Evolutionary conservation across 2,797 vertebrate genomes (phyloP).

Genomic region (Crax fasciolata): DNA sequence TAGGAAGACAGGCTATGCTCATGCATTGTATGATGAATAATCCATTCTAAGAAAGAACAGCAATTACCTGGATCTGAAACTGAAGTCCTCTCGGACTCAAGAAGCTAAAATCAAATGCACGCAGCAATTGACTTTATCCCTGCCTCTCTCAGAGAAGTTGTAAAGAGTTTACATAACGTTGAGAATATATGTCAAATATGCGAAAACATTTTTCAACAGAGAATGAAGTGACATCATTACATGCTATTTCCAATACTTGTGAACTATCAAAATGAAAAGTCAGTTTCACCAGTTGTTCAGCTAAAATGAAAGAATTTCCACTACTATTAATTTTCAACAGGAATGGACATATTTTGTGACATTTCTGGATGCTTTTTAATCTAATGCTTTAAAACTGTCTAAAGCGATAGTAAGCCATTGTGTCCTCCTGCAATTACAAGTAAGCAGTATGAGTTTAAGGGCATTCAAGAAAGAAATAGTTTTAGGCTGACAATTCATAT

Average conservation of each 20-base stretch:
- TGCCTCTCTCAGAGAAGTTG: background rate
- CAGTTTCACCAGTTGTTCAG: background rate
- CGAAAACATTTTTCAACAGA: background rate
- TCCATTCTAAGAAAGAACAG: background rate
- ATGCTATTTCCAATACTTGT: background rate
- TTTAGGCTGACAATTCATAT: background rate
- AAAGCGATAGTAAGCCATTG: background rate
- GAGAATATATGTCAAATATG: background rate
- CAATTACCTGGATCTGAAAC: background rate
- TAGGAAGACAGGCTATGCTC: background rate
- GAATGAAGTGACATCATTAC: background rate
- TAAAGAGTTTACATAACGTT: background rate
- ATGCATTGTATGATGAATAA: background rate
- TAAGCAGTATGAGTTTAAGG: background rate
- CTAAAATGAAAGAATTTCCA: background rate
- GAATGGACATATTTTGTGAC: background rate
- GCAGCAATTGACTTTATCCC: background rate
- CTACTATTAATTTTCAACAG: background rate
- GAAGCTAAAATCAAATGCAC: background rate
- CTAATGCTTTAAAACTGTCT: background rate
- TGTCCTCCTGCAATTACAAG: background rate
- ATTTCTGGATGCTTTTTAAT: background rate
- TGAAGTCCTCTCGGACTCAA: background rate
- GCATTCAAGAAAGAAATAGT: background rate
- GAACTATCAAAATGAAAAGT: background rate